phyloP scores from a whole-genome alignment of 2,888 invertebrate genomes.

The Cancer borealis region DNA sequence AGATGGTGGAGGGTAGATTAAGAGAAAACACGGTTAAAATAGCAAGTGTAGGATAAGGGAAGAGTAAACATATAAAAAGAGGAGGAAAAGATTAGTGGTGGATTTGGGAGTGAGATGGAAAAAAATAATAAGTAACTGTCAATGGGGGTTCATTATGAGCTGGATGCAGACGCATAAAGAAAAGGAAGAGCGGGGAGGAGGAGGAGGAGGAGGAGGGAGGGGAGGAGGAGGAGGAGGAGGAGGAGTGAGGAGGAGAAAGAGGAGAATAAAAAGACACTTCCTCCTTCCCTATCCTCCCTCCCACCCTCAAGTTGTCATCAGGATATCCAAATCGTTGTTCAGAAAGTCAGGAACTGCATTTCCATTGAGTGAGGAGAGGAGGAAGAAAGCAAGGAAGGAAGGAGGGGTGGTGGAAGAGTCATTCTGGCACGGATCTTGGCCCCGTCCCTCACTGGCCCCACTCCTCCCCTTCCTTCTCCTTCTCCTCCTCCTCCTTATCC shows the following conservation, averaged over 20 bases:
- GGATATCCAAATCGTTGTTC: slow-evolving; percentile 32
- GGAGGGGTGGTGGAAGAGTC: neutral
- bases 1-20: no score
- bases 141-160: no score
- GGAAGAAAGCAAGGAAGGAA: neutral
- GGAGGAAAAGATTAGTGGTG: neutral
- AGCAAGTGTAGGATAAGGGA: neutral
- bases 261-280: neutral
- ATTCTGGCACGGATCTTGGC: slow-evolving; percentile 34
- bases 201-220: no score
- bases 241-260: no score
- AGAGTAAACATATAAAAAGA: neutral
- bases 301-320: neutral
- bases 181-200: no score
- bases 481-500: no score
- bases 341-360: slow-evolving; percentile 16
- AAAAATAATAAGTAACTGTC: no score
- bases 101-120: neutral
- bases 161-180: no score
- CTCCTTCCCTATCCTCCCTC: neutral
- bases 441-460: neutral
- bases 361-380: slow-evolving; percentile 8
- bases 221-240: neutral
- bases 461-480: no score
- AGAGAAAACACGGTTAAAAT: neutral